A percentile compares a stretch with the other conserved stretches of the same genome.
phyloP scores from a whole-genome alignment of 2,797 vertebrate species.

The Merluccius polli region DNA sequence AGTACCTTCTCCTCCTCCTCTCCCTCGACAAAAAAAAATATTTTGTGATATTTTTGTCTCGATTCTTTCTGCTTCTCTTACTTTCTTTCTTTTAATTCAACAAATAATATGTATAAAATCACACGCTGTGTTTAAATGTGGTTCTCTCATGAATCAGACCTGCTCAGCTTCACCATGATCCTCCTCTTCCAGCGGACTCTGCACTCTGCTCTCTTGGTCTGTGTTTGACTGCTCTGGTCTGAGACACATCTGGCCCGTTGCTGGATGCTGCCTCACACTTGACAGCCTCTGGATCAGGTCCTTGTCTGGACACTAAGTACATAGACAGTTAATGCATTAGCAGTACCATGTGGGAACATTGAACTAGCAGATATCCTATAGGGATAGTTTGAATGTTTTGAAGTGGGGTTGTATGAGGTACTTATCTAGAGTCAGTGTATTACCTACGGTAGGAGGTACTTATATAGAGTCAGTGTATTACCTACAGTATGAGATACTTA shows the following conservation, averaged over 20 bases:
- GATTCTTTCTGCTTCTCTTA: not conserved
- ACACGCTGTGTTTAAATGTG: not conserved
- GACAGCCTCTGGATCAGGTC: constrained; percentile 81
- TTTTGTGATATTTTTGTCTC: not conserved
- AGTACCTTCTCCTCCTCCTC: constrained; percentile 50
- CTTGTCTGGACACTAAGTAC: constrained; percentile 80
- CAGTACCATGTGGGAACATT: not conserved
- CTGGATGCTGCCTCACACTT: constrained; percentile 78
- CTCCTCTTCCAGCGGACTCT: constrained; percentile 33
- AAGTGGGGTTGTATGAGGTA: too few species aligned
- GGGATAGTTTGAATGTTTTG: too few species aligned
- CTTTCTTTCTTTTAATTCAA: too few species aligned
- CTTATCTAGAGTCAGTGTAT: too few species aligned
- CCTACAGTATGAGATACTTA: too few species aligned
- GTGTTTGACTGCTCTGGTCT: constrained; percentile 66
- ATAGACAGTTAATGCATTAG: not conserved
- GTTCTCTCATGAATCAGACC: constrained; percentile 27
- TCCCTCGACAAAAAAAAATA: constrained; percentile 10
- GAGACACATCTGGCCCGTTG: constrained; percentile 73
- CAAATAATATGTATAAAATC: not conserved
- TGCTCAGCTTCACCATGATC: constrained; percentile 34
- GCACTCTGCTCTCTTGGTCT: constrained; percentile 48
- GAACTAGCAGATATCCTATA: not conserved
- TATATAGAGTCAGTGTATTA: too few species aligned
- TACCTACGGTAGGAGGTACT: too few species aligned